Evolutionary conservation across 2,888 invertebrate genomes (phyloP).

Genomic region (Euproctis similis): DNA sequence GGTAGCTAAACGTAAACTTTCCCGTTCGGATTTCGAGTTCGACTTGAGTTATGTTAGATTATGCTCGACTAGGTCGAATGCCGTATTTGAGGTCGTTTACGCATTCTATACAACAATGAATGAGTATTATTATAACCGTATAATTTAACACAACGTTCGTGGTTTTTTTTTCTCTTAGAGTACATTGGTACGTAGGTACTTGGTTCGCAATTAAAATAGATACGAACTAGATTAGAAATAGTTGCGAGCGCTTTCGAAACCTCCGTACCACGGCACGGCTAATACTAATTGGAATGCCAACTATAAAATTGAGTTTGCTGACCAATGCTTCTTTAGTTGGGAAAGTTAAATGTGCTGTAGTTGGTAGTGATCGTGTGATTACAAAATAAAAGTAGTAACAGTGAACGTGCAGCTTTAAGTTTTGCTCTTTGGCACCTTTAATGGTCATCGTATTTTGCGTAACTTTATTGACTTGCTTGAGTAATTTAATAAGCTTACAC

Average conservation of each 20-base stretch:
- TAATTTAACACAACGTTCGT: constrained; percentile 5
- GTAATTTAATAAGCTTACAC: too few relatives aligned
- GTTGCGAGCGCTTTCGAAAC: constrained; percentile 53
- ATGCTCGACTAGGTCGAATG: constrained; percentile 72
- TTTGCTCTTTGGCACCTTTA: constrained; percentile 43
- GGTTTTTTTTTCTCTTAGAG: constrained; percentile 1
- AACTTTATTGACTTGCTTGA: too few relatives aligned
- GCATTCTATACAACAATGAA: constrained; percentile 34
- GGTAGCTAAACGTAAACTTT: constrained; percentile 65
- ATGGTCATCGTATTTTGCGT: constrained; percentile 43
- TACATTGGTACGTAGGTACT: constrained; percentile 25
- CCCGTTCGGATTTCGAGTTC: constrained; percentile 65
- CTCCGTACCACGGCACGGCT: constrained; percentile 25
- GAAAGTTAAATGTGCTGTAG: too few relatives aligned
- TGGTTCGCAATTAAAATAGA: constrained; percentile 54
- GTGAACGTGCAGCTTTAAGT: too few relatives aligned
- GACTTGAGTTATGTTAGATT: constrained; percentile 67
- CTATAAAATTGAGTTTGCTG: constrained; percentile 30
- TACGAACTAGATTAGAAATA: constrained; percentile 54
- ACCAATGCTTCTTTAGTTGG: constrained; percentile 33
- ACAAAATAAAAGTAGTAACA: too few relatives aligned
- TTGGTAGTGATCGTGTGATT: too few relatives aligned
- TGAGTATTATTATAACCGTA: constrained; percentile 1
- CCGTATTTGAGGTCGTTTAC: constrained; percentile 73
- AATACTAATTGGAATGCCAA: constrained; percentile 24